A percentile compares a stretch with the other conserved stretches of the same genome.
Evolutionary conservation across 2,888 invertebrate species (phyloP).

Genomic region (Yponomeuta sedellus): DNA sequence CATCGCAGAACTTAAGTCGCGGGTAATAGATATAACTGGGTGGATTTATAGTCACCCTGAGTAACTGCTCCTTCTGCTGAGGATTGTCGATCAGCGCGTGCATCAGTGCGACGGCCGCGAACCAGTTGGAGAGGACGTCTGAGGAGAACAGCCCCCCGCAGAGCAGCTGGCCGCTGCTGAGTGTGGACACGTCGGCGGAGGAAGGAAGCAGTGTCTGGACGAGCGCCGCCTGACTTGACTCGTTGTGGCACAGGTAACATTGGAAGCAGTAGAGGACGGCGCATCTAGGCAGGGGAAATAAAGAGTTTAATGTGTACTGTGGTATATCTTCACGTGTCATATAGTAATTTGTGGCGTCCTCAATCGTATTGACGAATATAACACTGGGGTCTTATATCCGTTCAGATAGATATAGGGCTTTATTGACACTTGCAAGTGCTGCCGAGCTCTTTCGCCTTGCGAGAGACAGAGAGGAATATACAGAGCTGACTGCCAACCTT

Average conservation of each 20-base stretch:
- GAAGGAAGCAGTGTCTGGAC: slow-evolving; percentile 95
- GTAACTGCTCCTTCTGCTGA: slow-evolving; percentile 90
- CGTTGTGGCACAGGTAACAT: slow-evolving; percentile 95
- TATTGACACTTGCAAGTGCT: too few species aligned
- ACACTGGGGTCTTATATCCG: too few species aligned
- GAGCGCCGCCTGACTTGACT: slow-evolving; percentile 89
- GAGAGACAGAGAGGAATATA: too few species aligned
- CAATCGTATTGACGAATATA: too few species aligned
- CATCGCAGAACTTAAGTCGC: too few species aligned
- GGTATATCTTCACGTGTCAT: too few species aligned
- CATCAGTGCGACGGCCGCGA: slow-evolving; percentile 92
- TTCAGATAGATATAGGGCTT: too few species aligned
- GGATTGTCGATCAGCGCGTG: slow-evolving; percentile 93
- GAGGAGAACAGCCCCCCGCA: slow-evolving; percentile 94
- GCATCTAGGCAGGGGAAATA: slow-evolving; percentile 76
- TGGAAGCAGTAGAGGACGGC: slow-evolving; percentile 98
- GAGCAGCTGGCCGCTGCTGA: slow-evolving; percentile 90
- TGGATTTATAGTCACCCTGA: slow-evolving; percentile 61
- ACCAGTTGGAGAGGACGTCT: slow-evolving; percentile 96
- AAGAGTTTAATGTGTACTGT: too few species aligned
- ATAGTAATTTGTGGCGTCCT: too few species aligned
- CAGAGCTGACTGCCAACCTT: too few species aligned
- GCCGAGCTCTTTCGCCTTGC: too few species aligned
- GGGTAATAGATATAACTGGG: not conserved
- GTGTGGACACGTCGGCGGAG: slow-evolving; percentile 81